phyloP scores from a whole-genome alignment of 2,888 invertebrate species.

The Teinopalpus imperialis region DNA sequence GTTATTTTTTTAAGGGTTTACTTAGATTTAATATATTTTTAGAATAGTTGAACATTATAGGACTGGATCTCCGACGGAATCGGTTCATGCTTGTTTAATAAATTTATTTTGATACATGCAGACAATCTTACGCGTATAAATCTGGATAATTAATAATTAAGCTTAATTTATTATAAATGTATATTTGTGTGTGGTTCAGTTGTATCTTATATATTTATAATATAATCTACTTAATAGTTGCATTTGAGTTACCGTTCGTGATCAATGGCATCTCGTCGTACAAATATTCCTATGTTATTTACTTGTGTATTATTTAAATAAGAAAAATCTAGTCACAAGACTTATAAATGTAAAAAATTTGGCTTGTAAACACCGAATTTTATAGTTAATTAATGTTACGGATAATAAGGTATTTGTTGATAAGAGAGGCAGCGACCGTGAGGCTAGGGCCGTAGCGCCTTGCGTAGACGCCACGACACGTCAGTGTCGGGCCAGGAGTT shows the following conservation, averaged over 20 bases:
- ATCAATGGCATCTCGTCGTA: conserved; percentile 82
- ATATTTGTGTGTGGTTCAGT: conserved; percentile 76
- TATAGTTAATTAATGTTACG: conserved; percentile 59
- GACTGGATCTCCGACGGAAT: conserved; percentile 77
- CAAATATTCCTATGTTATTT: conserved; percentile 82
- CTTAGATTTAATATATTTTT: conserved; percentile 74
- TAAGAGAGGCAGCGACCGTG: conserved; percentile 49
- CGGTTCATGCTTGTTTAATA: conserved; percentile 57
- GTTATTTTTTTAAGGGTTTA: conserved; percentile 77
- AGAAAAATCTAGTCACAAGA: conserved; percentile 81
- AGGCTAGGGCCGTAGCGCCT: conserved; percentile 26
- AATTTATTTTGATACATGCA: conserved; percentile 38
- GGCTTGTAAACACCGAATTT: conserved; percentile 71
- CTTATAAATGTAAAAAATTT: conserved; percentile 76
- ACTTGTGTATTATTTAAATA: conserved; percentile 77
- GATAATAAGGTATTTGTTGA: conserved; percentile 66
- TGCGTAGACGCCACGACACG: conserved; percentile 16
- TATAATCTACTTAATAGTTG: conserved; percentile 70
- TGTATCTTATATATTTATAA: conserved; percentile 47
- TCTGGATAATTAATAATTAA: conserved; percentile 47
- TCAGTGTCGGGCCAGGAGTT: conserved; percentile 36
- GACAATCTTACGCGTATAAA: conserved; percentile 52
- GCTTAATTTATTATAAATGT: conserved; percentile 75
- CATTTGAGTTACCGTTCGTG: conserved; percentile 82
- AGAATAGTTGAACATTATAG: conserved; percentile 68